Conservation (phyloP, 2,113 vertebrate genomes). For the Oncorhynchus kisutch region DNA sequence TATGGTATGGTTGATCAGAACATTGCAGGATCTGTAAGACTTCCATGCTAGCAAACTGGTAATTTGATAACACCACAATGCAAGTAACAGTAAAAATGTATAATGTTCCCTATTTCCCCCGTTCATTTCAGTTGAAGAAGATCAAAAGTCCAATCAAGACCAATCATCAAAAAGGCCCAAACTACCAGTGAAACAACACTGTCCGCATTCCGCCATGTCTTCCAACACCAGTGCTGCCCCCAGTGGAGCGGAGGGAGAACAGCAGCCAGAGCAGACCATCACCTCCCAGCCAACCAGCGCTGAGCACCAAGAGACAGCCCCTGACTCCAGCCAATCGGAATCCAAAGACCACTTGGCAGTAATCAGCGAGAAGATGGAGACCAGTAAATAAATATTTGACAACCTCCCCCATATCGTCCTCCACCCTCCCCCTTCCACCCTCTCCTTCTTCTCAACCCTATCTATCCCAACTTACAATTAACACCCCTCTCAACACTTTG, state of each 20-base stretch:
- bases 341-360: slow-evolving; percentile 33
- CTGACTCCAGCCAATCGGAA: slow-evolving; percentile 10
- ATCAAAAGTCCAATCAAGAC: neutral
- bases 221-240: slow-evolving; percentile 18
- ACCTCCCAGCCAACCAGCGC: slow-evolving; percentile 33
- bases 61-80: too few relatives aligned
- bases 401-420: too few relatives aligned
- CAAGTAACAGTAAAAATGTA: neutral
- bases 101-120: neutral
- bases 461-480: neutral
- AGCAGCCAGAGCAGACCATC: slow-evolving; percentile 20
- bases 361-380: slow-evolving; percentile 43
- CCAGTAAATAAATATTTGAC: slow-evolving; percentile 29
- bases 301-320: slow-evolving; percentile 21
- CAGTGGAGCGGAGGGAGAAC: slow-evolving; percentile 22
- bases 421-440: too few relatives aligned
- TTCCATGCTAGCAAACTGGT: too few relatives aligned
- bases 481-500: neutral
- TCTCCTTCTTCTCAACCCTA: too few relatives aligned
- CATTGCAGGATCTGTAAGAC: too few relatives aligned
- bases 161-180: neutral
- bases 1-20: too few relatives aligned
- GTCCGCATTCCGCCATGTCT: slow-evolving; percentile 6
- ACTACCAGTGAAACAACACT: neutral
- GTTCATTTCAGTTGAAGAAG: neutral